Evolutionary conservation across 2,797 vertebrate species (phyloP), one percentile per base, ranked within the genome.

Genomic region (Lutjanus campechanus): DNA sequence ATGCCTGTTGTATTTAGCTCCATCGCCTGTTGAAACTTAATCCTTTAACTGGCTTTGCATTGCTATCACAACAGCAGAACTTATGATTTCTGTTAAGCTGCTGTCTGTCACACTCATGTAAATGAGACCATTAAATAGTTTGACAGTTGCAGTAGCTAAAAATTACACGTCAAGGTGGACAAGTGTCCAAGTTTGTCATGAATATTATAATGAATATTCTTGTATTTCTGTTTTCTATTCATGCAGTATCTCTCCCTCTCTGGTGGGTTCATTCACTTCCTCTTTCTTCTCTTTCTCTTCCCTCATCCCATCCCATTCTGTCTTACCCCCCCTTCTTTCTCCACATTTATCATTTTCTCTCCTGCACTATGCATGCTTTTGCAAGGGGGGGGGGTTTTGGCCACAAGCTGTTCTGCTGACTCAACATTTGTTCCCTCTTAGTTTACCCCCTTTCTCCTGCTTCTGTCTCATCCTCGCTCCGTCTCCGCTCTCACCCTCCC

Each of bases 391-490:
- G 61, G n/a, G n/a, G n/a, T n/a, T 83, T 90, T 67, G 74, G 70
- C 84, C 85, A 82, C 54, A 54, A 86, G 83, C 87, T 65, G 68
- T 88, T 93, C 77, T 76, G 92, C 92, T 93, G 93, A 94, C 82
- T 92, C 89, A 49, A 73, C 87, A 66, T 81, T 86, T 88, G 55
- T 70, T 62, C 63, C 82, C 76, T 75, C 69, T 54, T 65, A 81
- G 83, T 85, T 88, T 79, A 75, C 69, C 77, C 83, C 67, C 72
- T 75, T 49, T 20, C 55, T 67, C 79, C 63, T 63, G 29, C 44
- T 13, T 69, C 81, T 44, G 43, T 85, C 74, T 64, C 29, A 47
- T 70, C 66, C 59, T 64, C 11, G 5, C 71, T 63, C 47, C 10
- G 11, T 36, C 29, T 36, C 29, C 29, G 29, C 66, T 41, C 40